A percentile compares a stretch with the other conserved stretches of the same genome.
Evolutionary conservation across 2,888 invertebrate genomes (phyloP).

Genomic region (Bombylius major): DNA sequence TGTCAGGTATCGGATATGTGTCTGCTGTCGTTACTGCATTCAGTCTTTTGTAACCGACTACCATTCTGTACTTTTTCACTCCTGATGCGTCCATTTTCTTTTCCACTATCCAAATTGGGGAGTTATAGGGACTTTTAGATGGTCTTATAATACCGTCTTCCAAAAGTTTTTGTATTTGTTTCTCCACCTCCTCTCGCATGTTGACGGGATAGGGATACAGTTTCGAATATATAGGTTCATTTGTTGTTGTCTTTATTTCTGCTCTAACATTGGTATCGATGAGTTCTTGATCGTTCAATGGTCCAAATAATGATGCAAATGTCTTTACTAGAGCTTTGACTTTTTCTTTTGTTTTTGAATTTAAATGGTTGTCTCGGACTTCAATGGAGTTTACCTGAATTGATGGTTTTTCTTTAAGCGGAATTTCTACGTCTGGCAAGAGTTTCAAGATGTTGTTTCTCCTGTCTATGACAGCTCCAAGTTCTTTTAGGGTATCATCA

Average conservation of each 20-base stretch:
- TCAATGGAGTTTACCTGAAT: constrained; percentile 6
- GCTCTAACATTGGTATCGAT: constrained; percentile 2
- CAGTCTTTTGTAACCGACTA: constrained; percentile 1
- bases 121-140: constrained; percentile 12
- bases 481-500: constrained; percentile 6
- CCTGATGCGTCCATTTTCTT: constrained; percentile 17
- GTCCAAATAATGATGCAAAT: neutral
- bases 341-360: neutral
- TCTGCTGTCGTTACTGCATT: constrained; percentile 5
- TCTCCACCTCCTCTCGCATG: constrained; percentile 2
- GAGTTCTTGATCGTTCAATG: neutral
- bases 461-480: constrained; percentile 1
- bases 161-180: neutral
- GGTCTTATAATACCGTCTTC: constrained; percentile 7
- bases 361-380: neutral
- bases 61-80: constrained; percentile 1
- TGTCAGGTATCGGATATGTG: constrained; percentile 1
- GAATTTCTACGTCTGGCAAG: constrained; percentile 5
- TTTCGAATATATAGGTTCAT: constrained; percentile 1
- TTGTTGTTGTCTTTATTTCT: constrained; percentile 5
- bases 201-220: constrained; percentile 2
- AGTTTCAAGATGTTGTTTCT: constrained; percentile 1
- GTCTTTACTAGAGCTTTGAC: neutral
- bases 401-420: constrained; percentile 7
- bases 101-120: constrained; percentile 18